Evolutionary conservation across 2,888 invertebrate genomes (phyloP).

Genomic region (Drosophila antonietae): DNA sequence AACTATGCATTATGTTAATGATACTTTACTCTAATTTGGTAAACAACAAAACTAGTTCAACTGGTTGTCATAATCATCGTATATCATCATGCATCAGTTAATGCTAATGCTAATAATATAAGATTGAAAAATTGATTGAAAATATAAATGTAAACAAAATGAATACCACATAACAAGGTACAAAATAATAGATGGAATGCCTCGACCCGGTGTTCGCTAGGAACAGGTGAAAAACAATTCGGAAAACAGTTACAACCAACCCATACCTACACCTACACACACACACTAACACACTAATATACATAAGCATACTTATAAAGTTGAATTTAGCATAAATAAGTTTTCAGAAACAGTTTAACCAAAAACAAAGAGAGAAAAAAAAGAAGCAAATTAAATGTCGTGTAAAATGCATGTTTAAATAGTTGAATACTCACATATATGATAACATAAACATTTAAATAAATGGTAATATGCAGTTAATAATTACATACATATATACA

Average conservation of each 20-base stretch:
- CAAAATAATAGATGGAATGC: constrained; percentile 53
- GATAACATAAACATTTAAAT: constrained; percentile 10
- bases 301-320: constrained; percentile 55
- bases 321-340: constrained; percentile 70
- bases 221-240: constrained; percentile 68
- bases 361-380: not conserved
- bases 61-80: constrained; percentile 60
- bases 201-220: constrained; percentile 38
- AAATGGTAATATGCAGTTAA: constrained; percentile 24
- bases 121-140: constrained; percentile 24
- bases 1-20: constrained; percentile 53
- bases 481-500: constrained; percentile 12
- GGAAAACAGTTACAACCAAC: constrained; percentile 28
- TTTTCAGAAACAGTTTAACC: constrained; percentile 65
- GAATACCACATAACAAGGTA: constrained; percentile 72
- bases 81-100: constrained; percentile 14
- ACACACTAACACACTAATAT: constrained; percentile 20
- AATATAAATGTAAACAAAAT: constrained; percentile 10
- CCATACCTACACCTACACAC: constrained; percentile 34
- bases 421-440: constrained; percentile 19
- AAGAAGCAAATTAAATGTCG: constrained; percentile 68
- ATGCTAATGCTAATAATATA: constrained; percentile 40
- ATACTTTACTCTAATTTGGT: constrained; percentile 42
- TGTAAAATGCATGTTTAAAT: constrained; percentile 73
- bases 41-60: constrained; percentile 63